Conservation (phyloP, 2,797 vertebrate species). For the Oryzias dopingdopingensis region DNA sequence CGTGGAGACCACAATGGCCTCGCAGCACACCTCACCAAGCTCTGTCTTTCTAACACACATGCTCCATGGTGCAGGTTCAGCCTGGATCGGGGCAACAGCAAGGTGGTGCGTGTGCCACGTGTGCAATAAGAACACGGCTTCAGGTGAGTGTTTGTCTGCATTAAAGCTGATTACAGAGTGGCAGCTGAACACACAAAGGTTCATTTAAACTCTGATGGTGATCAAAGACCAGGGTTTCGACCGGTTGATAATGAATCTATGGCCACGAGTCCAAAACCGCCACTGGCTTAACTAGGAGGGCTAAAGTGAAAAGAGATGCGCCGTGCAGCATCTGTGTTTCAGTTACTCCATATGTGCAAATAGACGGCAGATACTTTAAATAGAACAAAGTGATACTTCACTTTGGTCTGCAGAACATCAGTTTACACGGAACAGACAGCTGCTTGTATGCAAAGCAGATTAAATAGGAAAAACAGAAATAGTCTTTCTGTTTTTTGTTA, state of each 20-base stretch:
- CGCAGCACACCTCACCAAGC: slow-evolving; percentile 57
- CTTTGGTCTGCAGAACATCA: neutral
- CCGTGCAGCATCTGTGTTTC: too few species aligned
- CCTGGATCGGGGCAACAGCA: slow-evolving; percentile 33
- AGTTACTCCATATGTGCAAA: neutral
- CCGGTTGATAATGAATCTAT: slow-evolving; percentile 1
- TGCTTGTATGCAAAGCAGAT: too few species aligned
- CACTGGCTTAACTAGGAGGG: neutral
- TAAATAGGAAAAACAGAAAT: too few species aligned
- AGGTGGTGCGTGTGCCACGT: slow-evolving; percentile 34
- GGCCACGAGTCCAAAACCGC: slow-evolving; percentile 5
- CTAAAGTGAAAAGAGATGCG: too few species aligned
- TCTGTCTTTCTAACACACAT: slow-evolving; percentile 77
- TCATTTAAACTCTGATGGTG: slow-evolving; percentile 34
- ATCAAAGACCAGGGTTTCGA: slow-evolving; percentile 11
- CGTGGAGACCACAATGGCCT: slow-evolving; percentile 68
- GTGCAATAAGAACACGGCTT: slow-evolving; percentile 51
- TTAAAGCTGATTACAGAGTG: slow-evolving; percentile 37
- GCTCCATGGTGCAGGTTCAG: slow-evolving; percentile 65
- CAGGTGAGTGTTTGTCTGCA: slow-evolving; percentile 40
- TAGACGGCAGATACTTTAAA: neutral
- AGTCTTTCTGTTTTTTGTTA: too few species aligned
- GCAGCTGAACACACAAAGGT: slow-evolving; percentile 51
- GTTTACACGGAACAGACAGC: too few species aligned
- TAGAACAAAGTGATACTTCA: neutral